A percentile compares a stretch with the other conserved stretches of the same genome.
phyloP scores from a whole-genome alignment of 2,888 invertebrate species.

The Busseola fusca region DNA sequence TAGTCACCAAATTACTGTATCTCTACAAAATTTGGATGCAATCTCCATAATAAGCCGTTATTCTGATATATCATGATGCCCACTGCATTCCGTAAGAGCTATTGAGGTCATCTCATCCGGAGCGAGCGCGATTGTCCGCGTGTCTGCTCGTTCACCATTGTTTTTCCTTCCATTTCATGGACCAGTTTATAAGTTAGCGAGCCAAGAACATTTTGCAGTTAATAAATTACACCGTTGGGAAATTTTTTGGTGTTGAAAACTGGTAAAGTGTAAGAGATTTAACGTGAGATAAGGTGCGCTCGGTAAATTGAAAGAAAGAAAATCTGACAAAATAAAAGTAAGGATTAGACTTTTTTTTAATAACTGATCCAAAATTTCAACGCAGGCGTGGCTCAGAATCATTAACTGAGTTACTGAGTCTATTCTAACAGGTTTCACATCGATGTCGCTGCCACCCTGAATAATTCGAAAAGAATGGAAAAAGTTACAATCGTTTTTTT shows the following conservation, averaged over 20 bases:
- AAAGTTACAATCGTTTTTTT: background rate
- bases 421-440: too few species aligned
- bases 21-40: background rate
- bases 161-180: slow-evolving; percentile 72
- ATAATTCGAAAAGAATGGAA: background rate
- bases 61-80: slow-evolving; percentile 34
- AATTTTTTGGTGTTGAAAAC: slow-evolving; percentile 6
- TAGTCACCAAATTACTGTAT: background rate
- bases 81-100: slow-evolving; percentile 45
- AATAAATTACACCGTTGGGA: slow-evolving; percentile 3
- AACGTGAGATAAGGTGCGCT: background rate
- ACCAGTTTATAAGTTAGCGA: slow-evolving; percentile 55
- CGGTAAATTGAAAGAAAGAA: background rate
- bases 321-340: background rate
- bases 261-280: background rate
- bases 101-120: slow-evolving; percentile 70
- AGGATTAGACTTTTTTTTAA: background rate
- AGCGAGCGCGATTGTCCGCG: slow-evolving; percentile 69
- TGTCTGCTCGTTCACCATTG: slow-evolving; percentile 70
- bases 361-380: background rate
- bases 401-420: too few species aligned
- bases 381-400: too few species aligned
- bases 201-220: slow-evolving; percentile 40
- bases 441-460: background rate
- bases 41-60: background rate